Conservation (phyloP, 2,888 invertebrate species). For the Nesidiocoris tenuis region DNA sequence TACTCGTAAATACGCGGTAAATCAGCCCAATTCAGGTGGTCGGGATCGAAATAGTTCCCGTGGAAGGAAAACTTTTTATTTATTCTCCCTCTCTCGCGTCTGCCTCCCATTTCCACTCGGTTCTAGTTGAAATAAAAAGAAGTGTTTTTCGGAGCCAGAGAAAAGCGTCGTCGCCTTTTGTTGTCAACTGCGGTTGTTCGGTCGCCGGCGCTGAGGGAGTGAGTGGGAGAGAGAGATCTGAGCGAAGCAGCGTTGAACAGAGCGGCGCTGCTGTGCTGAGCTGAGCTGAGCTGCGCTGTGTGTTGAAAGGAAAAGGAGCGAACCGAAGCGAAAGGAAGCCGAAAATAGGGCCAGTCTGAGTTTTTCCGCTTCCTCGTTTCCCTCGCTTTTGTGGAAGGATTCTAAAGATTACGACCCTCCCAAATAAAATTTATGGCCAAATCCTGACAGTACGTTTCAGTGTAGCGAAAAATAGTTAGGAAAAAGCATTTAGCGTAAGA, state of each 20-base stretch:
- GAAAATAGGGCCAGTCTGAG: constrained; percentile 35
- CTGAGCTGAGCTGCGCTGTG: background rate
- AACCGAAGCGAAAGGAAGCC: constrained; percentile 3
- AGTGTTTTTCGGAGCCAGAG: background rate
- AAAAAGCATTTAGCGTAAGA: constrained; percentile 40
- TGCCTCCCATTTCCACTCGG: background rate
- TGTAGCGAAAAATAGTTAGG: constrained; percentile 41
- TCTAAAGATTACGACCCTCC: constrained; percentile 40
- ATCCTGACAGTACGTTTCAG: constrained; percentile 40
- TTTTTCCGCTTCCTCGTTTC: constrained; percentile 29
- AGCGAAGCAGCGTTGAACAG: background rate
- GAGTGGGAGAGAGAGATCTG: no score
- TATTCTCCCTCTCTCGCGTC: background rate
- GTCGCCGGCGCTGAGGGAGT: background rate
- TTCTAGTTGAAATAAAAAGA: background rate
- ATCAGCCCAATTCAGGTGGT: background rate
- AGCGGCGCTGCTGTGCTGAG: background rate
- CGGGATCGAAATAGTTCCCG: background rate
- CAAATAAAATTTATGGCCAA: constrained; percentile 39
- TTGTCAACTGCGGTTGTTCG: background rate
- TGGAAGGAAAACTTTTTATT: background rate
- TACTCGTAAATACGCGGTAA: background rate
- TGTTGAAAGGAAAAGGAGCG: background rate
- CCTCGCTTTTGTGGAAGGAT: constrained; percentile 33
- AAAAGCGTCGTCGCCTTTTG: background rate